phyloP scores from a whole-genome alignment of 1,140 invertebrate genomes.

The Stratiolaelaps scimitus region DNA sequence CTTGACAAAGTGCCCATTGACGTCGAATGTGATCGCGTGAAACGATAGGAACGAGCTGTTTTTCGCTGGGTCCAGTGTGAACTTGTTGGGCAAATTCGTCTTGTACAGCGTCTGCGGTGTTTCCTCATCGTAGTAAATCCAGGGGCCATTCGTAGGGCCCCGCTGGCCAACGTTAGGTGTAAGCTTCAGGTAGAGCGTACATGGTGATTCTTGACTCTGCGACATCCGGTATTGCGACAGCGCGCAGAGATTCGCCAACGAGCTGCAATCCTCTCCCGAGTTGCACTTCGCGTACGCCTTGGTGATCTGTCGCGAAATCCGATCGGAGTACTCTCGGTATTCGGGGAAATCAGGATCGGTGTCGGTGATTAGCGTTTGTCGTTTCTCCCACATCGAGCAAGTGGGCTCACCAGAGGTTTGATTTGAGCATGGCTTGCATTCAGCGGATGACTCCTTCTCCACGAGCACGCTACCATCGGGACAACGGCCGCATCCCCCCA shows the following conservation, averaged over 20 bases:
- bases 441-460: neutral
- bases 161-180: slow-evolving; percentile 12
- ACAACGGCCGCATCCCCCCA: neutral
- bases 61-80: slow-evolving; percentile 14
- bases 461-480: neutral
- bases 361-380: slow-evolving; percentile 13
- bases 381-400: neutral
- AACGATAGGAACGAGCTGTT: slow-evolving; percentile 22
- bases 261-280: slow-evolving; percentile 6
- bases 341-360: slow-evolving; percentile 18
- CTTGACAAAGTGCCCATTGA: neutral
- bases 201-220: slow-evolving; percentile 11
- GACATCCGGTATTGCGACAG: slow-evolving; percentile 22
- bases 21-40: slow-evolving; percentile 10
- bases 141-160: slow-evolving; percentile 1
- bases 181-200: slow-evolving; percentile 10
- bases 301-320: slow-evolving; percentile 4
- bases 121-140: slow-evolving; percentile 27
- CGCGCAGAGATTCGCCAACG: slow-evolving; percentile 23
- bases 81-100: slow-evolving; percentile 19
- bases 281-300: slow-evolving; percentile 5
- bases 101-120: slow-evolving; percentile 18
- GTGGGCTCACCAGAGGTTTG: neutral
- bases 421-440: slow-evolving; percentile 6
- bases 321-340: slow-evolving; percentile 5